Conservation (phyloP, 2,888 invertebrate genomes). For the Poecilobothrus nobilitatus region DNA sequence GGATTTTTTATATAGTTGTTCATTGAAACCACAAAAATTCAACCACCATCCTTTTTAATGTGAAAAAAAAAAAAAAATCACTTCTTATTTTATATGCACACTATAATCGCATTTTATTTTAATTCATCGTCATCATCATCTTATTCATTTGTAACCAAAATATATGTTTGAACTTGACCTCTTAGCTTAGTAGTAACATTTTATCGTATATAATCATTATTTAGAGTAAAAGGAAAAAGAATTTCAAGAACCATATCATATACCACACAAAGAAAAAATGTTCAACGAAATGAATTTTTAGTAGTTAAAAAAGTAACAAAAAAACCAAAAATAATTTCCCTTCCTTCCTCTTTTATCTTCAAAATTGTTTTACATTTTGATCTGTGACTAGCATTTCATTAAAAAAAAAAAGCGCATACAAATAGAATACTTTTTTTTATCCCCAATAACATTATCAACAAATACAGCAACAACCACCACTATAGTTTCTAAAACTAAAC, state of each 20-base stretch:
- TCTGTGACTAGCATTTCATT: slow-evolving; percentile 4
- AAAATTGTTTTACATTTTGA: background rate
- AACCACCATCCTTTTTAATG: too few relatives aligned
- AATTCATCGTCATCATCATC: background rate
- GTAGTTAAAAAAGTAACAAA: background rate
- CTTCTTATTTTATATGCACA: background rate
- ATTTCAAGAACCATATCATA: background rate
- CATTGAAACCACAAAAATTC: too few relatives aligned
- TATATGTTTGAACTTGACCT: background rate
- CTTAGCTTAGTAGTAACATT: background rate
- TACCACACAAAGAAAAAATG: background rate
- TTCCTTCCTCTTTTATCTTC: background rate
- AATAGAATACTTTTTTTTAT: background rate
- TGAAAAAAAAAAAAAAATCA: too few relatives aligned
- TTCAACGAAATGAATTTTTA: background rate
- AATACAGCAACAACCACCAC: background rate
- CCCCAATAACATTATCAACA: background rate
- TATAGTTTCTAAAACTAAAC: too few relatives aligned
- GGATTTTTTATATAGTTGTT: too few relatives aligned
- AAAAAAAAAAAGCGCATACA: background rate
- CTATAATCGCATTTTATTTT: background rate
- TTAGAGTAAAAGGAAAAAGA: background rate
- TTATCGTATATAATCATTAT: background rate
- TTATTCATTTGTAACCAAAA: background rate
- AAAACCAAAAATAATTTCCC: background rate